Evolutionary conservation across 1,140 invertebrate genomes (phyloP).

Genomic region (Drosophila tsacasi): DNA sequence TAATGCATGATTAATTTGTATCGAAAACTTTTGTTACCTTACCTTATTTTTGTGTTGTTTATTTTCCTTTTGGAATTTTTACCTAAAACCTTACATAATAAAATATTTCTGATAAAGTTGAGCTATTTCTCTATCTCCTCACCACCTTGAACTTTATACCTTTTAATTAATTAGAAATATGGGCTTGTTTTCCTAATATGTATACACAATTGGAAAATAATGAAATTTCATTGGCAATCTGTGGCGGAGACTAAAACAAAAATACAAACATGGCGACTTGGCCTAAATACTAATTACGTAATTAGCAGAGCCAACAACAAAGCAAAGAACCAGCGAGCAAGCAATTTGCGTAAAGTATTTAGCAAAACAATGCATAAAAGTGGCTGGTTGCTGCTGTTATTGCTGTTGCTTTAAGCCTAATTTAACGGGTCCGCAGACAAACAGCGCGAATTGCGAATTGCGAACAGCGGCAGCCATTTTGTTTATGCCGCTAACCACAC

Average conservation of each 20-base stretch:
- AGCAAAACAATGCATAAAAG: constrained; percentile 64
- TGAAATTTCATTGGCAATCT: constrained; percentile 10
- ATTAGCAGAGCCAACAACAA: constrained; percentile 60
- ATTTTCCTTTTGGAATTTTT: no score
- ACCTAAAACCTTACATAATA: no score
- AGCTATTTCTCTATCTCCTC: no score
- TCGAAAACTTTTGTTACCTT: no score
- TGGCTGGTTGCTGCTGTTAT: constrained; percentile 24
- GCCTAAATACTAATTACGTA: constrained; percentile 60
- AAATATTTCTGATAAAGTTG: background rate
- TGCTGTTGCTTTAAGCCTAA: constrained; percentile 73
- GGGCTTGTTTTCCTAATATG: background rate
- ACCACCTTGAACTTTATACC: background rate
- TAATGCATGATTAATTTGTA: no score
- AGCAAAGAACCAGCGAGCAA: constrained; percentile 6
- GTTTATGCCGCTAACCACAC: constrained; percentile 57
- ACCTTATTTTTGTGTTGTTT: no score
- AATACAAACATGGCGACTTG: constrained; percentile 13
- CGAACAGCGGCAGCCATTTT: constrained; percentile 68
- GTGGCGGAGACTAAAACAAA: constrained; percentile 5
- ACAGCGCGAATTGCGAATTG: constrained; percentile 54
- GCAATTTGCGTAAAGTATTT: constrained; percentile 70
- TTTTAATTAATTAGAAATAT: constrained; percentile 4
- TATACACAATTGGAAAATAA: constrained; percentile 9
- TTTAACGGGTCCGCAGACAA: constrained; percentile 70